A percentile compares a stretch with the other conserved stretches of the same genome.
Evolutionary conservation across 2,113 vertebrate species (phyloP).

Genomic region (Sander lucioperca): DNA sequence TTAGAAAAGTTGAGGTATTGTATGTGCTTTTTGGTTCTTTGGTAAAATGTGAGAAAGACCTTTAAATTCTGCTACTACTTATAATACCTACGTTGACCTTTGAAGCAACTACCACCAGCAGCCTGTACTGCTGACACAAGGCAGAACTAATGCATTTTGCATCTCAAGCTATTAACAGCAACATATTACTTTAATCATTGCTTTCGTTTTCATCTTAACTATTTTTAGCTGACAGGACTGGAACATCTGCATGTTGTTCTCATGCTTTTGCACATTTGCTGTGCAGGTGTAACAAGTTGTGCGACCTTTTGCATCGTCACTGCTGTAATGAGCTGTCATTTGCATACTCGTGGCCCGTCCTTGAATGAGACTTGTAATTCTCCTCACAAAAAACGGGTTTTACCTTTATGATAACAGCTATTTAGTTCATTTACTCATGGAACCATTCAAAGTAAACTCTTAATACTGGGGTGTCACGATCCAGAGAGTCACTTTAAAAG

Average conservation of each 20-base stretch:
- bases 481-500: slow-evolving; percentile 35
- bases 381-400: slow-evolving; percentile 13
- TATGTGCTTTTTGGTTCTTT: not conserved
- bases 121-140: not conserved
- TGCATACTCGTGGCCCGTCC: not conserved
- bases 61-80: too few relatives aligned
- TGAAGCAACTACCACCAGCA: not conserved
- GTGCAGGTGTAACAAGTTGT: not conserved
- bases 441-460: not conserved
- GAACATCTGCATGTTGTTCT: not conserved
- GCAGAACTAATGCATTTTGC: not conserved
- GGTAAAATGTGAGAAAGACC: too few relatives aligned
- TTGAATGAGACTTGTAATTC: not conserved
- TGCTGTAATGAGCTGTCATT: not conserved
- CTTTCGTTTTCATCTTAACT: not conserved
- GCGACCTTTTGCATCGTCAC: not conserved
- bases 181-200: not conserved
- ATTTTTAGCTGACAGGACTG: not conserved
- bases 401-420: not conserved
- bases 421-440: not conserved
- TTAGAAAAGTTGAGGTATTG: not conserved
- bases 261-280: slow-evolving; percentile 1
- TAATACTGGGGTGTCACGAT: not conserved
- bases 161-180: not conserved
- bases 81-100: not conserved